phyloP scores from a whole-genome alignment of 1,140 invertebrate genomes.

The Atopsyche davidsoni region DNA sequence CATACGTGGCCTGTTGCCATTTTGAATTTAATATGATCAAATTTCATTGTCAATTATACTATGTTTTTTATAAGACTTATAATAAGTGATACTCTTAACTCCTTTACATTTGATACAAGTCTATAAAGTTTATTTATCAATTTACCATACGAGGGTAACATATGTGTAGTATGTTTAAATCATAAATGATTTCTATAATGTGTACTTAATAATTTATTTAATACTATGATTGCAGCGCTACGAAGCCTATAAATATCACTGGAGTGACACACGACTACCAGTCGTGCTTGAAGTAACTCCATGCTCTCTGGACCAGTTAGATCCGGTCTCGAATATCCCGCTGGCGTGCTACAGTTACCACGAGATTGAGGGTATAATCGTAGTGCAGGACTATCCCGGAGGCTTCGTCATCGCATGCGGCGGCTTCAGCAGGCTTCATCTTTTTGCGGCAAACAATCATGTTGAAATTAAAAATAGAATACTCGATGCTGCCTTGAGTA shows the following conservation, averaged over 20 bases:
- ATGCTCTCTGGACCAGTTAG: conserved; percentile 84
- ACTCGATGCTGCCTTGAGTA: conserved; percentile 69
- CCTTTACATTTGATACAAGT: too few relatives aligned
- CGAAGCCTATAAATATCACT: conserved; percentile 90
- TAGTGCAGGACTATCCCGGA: conserved; percentile 63
- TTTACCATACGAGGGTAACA: too few relatives aligned
- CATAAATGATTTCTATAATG: too few relatives aligned
- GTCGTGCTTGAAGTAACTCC: conserved; percentile 85
- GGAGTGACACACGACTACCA: conserved; percentile 85
- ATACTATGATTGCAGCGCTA: conserved; percentile 79
- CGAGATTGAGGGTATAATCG: conserved; percentile 69
- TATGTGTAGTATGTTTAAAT: too few relatives aligned
- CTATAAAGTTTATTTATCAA: too few relatives aligned
- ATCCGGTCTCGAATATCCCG: conserved; percentile 72
- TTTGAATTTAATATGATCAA: too few relatives aligned
- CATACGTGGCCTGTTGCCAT: too few relatives aligned
- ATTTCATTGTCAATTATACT: too few relatives aligned
- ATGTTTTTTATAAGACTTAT: too few relatives aligned
- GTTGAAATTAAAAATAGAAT: conserved; percentile 84
- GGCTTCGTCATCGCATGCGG: conserved; percentile 86
- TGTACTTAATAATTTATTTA: too few relatives aligned
- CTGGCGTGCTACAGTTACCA: conserved; percentile 88
- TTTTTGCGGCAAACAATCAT: conserved; percentile 78
- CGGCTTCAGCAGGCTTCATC: conserved; percentile 81
- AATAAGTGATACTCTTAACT: too few relatives aligned